Base-by-base conservation (phyloP, 2,797 vertebrate genomes). In the Chelmon rostratus region DNA sequence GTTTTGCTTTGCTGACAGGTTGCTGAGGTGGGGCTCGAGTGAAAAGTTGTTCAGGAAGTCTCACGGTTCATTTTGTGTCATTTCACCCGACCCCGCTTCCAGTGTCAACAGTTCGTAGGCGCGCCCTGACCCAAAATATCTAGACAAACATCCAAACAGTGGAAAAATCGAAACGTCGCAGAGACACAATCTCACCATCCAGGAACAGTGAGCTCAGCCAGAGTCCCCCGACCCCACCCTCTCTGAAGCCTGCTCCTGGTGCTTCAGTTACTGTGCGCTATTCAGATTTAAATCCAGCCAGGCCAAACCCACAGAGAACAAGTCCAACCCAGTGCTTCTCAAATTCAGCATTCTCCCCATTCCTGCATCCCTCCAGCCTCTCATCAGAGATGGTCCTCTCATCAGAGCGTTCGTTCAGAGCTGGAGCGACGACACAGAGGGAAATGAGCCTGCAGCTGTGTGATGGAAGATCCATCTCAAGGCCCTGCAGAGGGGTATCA, bases 281-380 rank as follows among this genome's bases (percentile, higher is more conserved):
- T 91, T 86, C 79, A 88, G 38, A 79, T 85, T 76, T 21, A 86
- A 90, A 88, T 85, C 74, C 78, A 86, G 62, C 1, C 21, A 82
- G 54, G 71, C 73, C n/a, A n/a, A 57, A 86, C 64, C 5, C 37
- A 72, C 42, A 81, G 21, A 49, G 47, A 80, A 70, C 49, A 58
- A 58, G 49, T 47, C 57, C 59, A 59, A 68, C 53, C 38, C 56
- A n/a, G 13, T 4, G 35, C 42, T 35, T 68, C 61, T 75, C n/a
- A 35, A 9, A n/a, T 66, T 35, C 33, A 65, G 7, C 72, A 64
- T 68, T 50, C 46, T 63, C 61, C 52, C 40, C 52, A 58, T 82
- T 73, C 62, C 54, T 73, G 77, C 46, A 19, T 38, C 42, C 8
- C 19, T n/a, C 38, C 21, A 68, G 8, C 23, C 28, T 40, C 59